phyloP scores from a whole-genome alignment of 2,113 vertebrate genomes.

The Lota lota region DNA sequence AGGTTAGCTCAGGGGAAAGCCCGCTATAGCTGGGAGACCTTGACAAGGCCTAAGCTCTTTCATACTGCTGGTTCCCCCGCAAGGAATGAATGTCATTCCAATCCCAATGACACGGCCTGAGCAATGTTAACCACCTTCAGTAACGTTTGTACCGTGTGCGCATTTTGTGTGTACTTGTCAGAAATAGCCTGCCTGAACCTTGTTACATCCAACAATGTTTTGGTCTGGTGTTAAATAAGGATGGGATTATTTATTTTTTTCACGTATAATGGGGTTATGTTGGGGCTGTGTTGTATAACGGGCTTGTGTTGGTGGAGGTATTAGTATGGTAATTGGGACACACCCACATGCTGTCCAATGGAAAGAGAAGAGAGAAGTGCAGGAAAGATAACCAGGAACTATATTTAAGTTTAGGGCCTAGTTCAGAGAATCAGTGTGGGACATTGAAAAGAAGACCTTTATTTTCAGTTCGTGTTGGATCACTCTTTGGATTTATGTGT shows the following conservation, averaged over 20 bases:
- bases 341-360: too few species aligned
- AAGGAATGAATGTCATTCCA: slow-evolving; percentile 21
- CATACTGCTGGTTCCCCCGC: slow-evolving; percentile 12
- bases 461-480: too few species aligned
- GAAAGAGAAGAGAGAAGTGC: too few species aligned
- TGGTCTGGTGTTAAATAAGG: too few species aligned
- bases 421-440: too few species aligned
- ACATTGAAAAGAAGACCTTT: too few species aligned
- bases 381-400: too few species aligned
- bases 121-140: neutral
- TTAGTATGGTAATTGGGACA: too few species aligned
- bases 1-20: slow-evolving; percentile 25
- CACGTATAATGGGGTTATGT: neutral
- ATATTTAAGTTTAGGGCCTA: too few species aligned
- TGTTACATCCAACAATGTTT: too few species aligned
- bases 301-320: too few species aligned
- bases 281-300: neutral
- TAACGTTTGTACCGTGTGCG: neutral
- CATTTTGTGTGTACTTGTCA: neutral
- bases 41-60: slow-evolving; percentile 30
- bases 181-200: slow-evolving; percentile 1
- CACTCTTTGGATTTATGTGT: too few species aligned
- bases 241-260: neutral
- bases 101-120: neutral
- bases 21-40: slow-evolving; percentile 5